Percentiles rank a stretch among this genome's conserved stretches.
Conservation (phyloP, 1,140 invertebrate species). For the Melitaea cinxia region DNA sequence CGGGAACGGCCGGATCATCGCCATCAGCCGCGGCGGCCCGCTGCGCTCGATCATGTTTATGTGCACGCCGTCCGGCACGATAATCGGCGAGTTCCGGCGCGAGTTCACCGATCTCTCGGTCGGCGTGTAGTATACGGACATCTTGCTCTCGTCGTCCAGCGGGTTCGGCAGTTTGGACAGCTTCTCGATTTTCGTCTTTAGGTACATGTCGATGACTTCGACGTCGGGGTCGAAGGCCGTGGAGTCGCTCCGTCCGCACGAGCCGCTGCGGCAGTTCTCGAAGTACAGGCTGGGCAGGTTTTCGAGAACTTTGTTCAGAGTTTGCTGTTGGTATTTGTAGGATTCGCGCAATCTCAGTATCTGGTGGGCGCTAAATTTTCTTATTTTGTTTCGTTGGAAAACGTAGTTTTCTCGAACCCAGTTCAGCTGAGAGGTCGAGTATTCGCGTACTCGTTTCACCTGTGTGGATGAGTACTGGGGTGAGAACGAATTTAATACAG, state of each 20-base stretch:
- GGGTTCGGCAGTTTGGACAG: constrained; percentile 70
- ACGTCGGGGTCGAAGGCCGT: constrained; percentile 86
- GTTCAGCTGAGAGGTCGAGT: constrained; percentile 93
- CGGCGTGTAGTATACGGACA: constrained; percentile 90
- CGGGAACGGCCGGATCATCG: constrained; percentile 48
- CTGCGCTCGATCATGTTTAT: constrained; percentile 84
- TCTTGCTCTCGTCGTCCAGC: constrained; percentile 83
- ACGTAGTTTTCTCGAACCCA: constrained; percentile 97
- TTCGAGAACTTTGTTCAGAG: constrained; percentile 96
- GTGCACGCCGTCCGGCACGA: constrained; percentile 81
- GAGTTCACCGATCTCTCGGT: constrained; percentile 83
- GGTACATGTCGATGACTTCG: constrained; percentile 84
- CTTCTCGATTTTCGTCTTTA: constrained; percentile 85
- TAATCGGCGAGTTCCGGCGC: constrained; percentile 64
- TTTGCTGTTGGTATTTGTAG: constrained; percentile 97
- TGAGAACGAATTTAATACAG: constrained; percentile 11
- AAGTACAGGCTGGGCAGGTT: constrained; percentile 96
- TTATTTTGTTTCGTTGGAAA: constrained; percentile 95
- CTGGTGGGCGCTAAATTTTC: constrained; percentile 96
- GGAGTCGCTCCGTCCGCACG: constrained; percentile 91
- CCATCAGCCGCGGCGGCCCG: constrained; percentile 69
- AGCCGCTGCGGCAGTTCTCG: constrained; percentile 94
- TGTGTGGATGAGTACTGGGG: constrained; percentile 56
- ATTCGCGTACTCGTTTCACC: constrained; percentile 93
- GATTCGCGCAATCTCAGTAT: constrained; percentile 93